Conservation (phyloP, 2,113 vertebrate genomes). For the Myanophis thanlyinensis region DNA sequence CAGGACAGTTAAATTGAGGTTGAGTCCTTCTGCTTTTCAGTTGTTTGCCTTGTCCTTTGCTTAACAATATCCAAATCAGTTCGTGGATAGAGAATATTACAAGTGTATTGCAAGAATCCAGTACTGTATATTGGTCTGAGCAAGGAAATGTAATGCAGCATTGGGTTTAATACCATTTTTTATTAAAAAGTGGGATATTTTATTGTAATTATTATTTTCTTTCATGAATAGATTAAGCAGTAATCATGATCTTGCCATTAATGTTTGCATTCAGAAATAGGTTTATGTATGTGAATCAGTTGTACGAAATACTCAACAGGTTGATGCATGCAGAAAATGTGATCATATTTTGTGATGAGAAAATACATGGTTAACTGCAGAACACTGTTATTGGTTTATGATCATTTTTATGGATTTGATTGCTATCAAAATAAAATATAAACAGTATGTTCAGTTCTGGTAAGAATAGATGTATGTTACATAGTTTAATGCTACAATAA, state of each 20-base stretch:
- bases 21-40: constrained; percentile 74
- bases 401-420: background rate
- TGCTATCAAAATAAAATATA: background rate
- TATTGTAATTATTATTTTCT: constrained; percentile 24
- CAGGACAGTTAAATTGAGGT: constrained; percentile 85
- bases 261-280: background rate
- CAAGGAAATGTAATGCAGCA: constrained; percentile 52
- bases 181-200: constrained; percentile 19
- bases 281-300: background rate
- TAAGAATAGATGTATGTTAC: background rate
- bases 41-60: constrained; percentile 73
- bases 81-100: constrained; percentile 48
- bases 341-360: background rate
- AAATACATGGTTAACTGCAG: background rate
- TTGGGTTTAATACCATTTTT: constrained; percentile 50
- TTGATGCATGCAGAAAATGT: background rate
- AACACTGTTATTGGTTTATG: background rate
- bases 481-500: background rate
- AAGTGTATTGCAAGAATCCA: constrained; percentile 54
- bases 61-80: constrained; percentile 61
- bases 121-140: constrained; percentile 36
- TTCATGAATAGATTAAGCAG: constrained; percentile 31
- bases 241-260: background rate
- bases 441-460: background rate
- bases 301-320: background rate